Percentiles rank a stretch among this genome's conserved stretches.
Evolutionary conservation across 2,888 invertebrate species (phyloP).

Genomic region (Phaedon cochleariae): DNA sequence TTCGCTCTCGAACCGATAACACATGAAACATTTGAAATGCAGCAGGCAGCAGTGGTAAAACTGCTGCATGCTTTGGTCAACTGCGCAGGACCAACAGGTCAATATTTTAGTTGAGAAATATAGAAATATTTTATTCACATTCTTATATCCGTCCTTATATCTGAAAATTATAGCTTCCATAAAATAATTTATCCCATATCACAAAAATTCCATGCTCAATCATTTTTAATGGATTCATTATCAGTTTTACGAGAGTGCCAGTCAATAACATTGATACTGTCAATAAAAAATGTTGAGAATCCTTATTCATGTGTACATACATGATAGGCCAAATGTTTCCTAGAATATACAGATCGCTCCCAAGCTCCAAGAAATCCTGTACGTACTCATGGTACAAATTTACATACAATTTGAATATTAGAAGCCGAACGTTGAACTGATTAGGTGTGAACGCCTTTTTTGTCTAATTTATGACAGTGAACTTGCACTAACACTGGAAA

Average conservation of each 20-base stretch:
- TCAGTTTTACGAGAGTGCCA: background rate
- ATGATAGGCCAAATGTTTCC: background rate
- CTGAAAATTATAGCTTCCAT: too few relatives aligned
- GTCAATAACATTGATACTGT: background rate
- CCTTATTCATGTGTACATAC: too few relatives aligned
- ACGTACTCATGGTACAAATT: background rate
- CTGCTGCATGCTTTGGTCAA: too few relatives aligned
- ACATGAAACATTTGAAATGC: too few relatives aligned
- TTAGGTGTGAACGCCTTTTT: conserved; percentile 1
- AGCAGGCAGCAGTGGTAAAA: too few relatives aligned
- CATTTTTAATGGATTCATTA: background rate
- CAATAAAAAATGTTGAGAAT: background rate
- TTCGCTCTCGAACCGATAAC: too few relatives aligned
- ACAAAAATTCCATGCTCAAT: background rate
- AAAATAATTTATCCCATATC: background rate
- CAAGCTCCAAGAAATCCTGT: background rate
- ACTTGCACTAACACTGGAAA: background rate
- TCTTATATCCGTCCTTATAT: too few relatives aligned
- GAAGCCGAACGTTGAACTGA: background rate
- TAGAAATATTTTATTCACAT: too few relatives aligned
- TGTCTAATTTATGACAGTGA: background rate
- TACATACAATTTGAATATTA: background rate
- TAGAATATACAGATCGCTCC: background rate
- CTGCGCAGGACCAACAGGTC: too few relatives aligned
- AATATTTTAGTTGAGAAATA: too few relatives aligned